Evolutionary conservation across 2,797 vertebrate species (phyloP).

Genomic region (Acipenser ruthenus): DNA sequence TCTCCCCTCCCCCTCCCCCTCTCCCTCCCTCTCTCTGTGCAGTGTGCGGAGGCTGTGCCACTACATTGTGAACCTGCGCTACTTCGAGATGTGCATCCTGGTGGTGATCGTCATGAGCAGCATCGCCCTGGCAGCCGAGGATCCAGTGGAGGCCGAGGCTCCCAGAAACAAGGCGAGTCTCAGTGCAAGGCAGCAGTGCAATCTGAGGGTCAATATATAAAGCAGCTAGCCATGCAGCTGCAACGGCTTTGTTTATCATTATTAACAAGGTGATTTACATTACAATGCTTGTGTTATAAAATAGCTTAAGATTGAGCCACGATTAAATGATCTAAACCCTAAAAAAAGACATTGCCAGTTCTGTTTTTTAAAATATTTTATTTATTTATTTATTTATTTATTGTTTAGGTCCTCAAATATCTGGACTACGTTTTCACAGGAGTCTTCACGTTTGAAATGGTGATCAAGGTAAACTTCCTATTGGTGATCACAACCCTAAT

Average conservation of each 20-base stretch:
- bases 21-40: constrained; percentile 3
- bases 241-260: too few relatives aligned
- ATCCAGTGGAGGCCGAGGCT: constrained; percentile 80
- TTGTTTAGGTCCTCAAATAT: constrained; percentile 82
- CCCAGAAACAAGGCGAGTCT: constrained; percentile 80
- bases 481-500: neutral
- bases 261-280: too few relatives aligned
- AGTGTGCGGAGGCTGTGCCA: constrained; percentile 87
- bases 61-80: constrained; percentile 84
- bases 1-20: neutral
- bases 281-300: too few relatives aligned
- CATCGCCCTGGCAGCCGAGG: constrained; percentile 88
- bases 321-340: too few relatives aligned
- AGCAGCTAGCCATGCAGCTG: too few relatives aligned
- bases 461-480: constrained; percentile 83
- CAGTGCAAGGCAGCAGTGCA: too few relatives aligned
- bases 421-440: constrained; percentile 96
- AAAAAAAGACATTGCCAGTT: too few relatives aligned
- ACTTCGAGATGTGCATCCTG: constrained; percentile 95
- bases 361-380: neutral
- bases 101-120: constrained; percentile 92
- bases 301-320: too few relatives aligned
- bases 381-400: constrained; percentile 7
- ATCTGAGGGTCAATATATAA: too few relatives aligned
- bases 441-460: constrained; percentile 97